Conservation (phyloP, 2,888 invertebrate genomes). For the Polydrusus tereticollis region DNA sequence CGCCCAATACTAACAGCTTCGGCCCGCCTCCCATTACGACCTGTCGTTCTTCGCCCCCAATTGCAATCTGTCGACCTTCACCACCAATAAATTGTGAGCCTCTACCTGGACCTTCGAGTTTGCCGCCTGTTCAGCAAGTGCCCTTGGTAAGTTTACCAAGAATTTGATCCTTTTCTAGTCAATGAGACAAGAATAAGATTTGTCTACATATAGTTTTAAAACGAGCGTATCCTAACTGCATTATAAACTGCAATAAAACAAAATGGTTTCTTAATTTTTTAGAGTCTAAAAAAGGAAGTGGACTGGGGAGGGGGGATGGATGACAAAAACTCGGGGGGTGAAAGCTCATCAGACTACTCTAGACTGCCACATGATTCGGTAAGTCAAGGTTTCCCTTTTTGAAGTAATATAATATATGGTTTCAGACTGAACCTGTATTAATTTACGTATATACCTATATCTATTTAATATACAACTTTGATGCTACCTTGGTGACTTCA, state of each 20-base stretch:
- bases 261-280: conserved; percentile 61
- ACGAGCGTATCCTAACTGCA: too few species aligned
- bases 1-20: conserved; percentile 32
- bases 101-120: conserved; percentile 85
- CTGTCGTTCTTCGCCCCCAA: conserved; percentile 22
- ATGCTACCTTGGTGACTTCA: too few species aligned
- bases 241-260: too few species aligned
- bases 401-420: not conserved
- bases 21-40: conserved; percentile 46
- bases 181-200: too few species aligned
- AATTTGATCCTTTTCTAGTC: too few species aligned
- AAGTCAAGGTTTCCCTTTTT: conserved; percentile 67
- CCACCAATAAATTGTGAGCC: conserved; percentile 76
- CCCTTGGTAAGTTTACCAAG: conserved; percentile 76
- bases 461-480: too few species aligned
- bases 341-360: conserved; percentile 81
- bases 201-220: too few species aligned
- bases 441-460: not conserved
- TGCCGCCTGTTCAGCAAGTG: conserved; percentile 90
- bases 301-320: conserved; percentile 78
- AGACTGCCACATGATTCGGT: conserved; percentile 87
- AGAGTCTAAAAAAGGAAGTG: conserved; percentile 78
- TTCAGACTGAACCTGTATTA: not conserved
- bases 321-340: conserved; percentile 80
- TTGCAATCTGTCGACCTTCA: conserved; percentile 70